Evolutionary conservation across 1,140 invertebrate genomes (phyloP).

Genomic region (Calephelis virginiensis): DNA sequence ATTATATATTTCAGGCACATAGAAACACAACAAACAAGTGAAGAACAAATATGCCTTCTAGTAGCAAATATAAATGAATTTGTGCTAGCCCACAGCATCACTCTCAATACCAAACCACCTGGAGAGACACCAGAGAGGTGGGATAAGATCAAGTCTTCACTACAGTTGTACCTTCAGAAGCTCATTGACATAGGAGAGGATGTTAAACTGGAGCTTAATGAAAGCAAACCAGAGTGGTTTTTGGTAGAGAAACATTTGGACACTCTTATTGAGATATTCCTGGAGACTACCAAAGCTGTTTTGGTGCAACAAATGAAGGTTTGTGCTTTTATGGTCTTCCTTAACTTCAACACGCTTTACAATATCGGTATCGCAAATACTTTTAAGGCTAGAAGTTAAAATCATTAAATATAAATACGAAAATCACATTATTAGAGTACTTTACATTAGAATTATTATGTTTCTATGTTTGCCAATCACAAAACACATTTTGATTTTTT

Average conservation of each 20-base stretch:
- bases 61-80: constrained; percentile 77
- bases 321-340: constrained; percentile 16
- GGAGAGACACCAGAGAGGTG: constrained; percentile 74
- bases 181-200: constrained; percentile 73
- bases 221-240: constrained; percentile 62
- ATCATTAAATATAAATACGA: too few species aligned
- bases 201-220: constrained; percentile 71
- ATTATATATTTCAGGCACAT: constrained; percentile 57
- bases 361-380: too few species aligned
- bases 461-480: too few species aligned
- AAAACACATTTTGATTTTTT: too few species aligned
- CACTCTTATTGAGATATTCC: constrained; percentile 67
- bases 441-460: too few species aligned
- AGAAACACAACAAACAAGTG: constrained; percentile 48
- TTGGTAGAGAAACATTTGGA: constrained; percentile 66
- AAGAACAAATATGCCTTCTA: constrained; percentile 68
- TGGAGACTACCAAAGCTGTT: constrained; percentile 75
- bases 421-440: too few species aligned
- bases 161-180: constrained; percentile 73
- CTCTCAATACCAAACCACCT: constrained; percentile 74
- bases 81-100: constrained; percentile 74
- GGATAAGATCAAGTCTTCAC: constrained; percentile 74
- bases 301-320: constrained; percentile 77
- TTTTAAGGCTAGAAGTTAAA: too few species aligned
- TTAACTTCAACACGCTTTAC: too few species aligned